phyloP scores from a whole-genome alignment of 2,888 invertebrate species.

The Orgyia antiqua region DNA sequence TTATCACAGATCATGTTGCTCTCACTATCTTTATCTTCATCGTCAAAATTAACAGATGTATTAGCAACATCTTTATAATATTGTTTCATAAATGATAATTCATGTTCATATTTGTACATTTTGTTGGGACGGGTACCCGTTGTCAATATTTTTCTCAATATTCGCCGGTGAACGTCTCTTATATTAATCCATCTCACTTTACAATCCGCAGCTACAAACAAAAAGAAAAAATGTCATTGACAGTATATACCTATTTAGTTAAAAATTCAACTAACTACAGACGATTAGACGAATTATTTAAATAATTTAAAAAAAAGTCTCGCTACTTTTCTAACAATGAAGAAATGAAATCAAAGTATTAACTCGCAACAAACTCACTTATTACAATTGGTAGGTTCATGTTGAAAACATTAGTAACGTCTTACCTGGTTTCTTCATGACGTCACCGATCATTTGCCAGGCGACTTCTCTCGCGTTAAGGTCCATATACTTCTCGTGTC shows the following conservation, averaged over 20 bases:
- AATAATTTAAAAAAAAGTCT: no score
- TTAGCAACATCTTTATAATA: constrained; percentile 51
- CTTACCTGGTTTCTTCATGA: constrained; percentile 58
- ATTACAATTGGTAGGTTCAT: neutral
- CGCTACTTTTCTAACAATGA: no score
- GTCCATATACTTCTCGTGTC: constrained; percentile 60
- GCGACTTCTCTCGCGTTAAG: constrained; percentile 63
- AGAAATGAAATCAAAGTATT: no score
- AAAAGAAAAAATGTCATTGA: no score
- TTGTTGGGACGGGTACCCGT: constrained; percentile 29
- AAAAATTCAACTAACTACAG: no score
- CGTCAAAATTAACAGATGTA: constrained; percentile 20
- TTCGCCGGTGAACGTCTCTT: constrained; percentile 61
- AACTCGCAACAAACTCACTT: constrained; percentile 7
- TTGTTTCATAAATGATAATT: constrained; percentile 52
- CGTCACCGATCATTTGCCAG: constrained; percentile 70
- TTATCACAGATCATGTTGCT: constrained; percentile 13
- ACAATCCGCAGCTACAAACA: constrained; percentile 56
- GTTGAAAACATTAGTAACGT: neutral
- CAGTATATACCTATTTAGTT: no score
- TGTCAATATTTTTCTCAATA: constrained; percentile 40
- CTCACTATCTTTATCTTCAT: constrained; percentile 19
- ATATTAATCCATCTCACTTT: constrained; percentile 70
- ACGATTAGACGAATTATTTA: no score
- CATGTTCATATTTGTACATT: constrained; percentile 58